Evolutionary conservation across 2,888 invertebrate genomes (phyloP).

Genomic region (Synergus itoensis): DNA sequence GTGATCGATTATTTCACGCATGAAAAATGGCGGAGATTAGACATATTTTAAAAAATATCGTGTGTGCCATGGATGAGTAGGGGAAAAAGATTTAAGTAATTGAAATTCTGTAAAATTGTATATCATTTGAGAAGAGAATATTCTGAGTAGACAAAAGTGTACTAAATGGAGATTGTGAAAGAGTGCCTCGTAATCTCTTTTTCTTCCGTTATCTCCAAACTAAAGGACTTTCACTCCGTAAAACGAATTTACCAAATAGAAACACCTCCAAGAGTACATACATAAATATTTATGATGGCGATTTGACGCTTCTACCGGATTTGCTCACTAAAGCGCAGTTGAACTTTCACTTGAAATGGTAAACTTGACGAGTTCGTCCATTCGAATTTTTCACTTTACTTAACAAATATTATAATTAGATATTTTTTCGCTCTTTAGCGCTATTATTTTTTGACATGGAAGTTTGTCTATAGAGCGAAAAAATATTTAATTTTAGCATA

Average conservation of each 20-base stretch:
- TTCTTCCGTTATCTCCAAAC: slow-evolving; percentile 1
- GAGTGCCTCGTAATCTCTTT: slow-evolving; percentile 21
- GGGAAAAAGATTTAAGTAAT: too few species aligned
- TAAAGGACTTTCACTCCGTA: slow-evolving; percentile 24
- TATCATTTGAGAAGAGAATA: background rate
- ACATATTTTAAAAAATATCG: too few species aligned
- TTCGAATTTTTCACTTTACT: background rate
- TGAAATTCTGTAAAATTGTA: too few species aligned
- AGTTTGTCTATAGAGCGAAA: too few species aligned
- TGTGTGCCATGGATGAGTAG: too few species aligned
- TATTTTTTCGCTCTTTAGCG: too few species aligned
- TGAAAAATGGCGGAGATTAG: too few species aligned
- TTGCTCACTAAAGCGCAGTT: background rate
- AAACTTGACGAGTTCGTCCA: background rate
- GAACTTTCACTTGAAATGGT: slow-evolving; percentile 28
- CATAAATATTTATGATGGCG: slow-evolving; percentile 30
- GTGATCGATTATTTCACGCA: background rate
- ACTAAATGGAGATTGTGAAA: slow-evolving; percentile 11
- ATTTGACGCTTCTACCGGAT: slow-evolving; percentile 20
- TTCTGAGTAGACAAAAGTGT: background rate
- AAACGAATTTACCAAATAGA: slow-evolving; percentile 21
- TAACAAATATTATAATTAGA: too few species aligned
- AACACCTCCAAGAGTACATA: slow-evolving; percentile 1
- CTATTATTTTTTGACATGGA: too few species aligned
- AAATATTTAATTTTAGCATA: too few species aligned